phyloP scores from a whole-genome alignment of 1,140 invertebrate species.

The Drosophila erecta region DNA sequence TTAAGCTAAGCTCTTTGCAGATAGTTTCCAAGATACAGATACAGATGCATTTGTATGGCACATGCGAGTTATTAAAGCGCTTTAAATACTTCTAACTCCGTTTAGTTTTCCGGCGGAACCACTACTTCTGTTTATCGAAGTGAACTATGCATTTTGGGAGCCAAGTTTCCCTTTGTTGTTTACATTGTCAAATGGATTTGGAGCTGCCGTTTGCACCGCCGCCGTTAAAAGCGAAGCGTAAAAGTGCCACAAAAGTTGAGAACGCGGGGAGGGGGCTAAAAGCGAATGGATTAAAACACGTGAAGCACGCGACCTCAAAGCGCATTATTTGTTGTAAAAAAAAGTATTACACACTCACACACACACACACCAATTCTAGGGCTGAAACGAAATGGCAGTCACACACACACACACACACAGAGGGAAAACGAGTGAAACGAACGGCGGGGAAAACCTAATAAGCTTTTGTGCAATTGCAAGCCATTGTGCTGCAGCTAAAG shows the following conservation, averaged over 20 bases:
- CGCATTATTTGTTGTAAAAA: conserved; percentile 65
- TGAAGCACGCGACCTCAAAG: conserved; percentile 71
- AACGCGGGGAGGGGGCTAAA: conserved; percentile 15
- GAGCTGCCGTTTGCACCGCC: conserved; percentile 21
- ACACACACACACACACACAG: conserved; percentile 28
- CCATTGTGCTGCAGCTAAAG: conserved; percentile 56
- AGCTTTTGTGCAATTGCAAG: conserved; percentile 80
- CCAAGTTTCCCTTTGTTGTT: conserved; percentile 43
- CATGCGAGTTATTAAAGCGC: background rate
- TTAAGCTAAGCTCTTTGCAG: background rate
- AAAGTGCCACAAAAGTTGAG: conserved; percentile 37
- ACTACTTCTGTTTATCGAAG: conserved; percentile 39
- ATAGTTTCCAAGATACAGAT: background rate
- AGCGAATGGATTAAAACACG: conserved; percentile 52
- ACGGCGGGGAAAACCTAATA: conserved; percentile 62
- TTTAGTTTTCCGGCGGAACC: conserved; percentile 22
- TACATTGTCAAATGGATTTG: conserved; percentile 52
- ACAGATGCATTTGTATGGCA: background rate
- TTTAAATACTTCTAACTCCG: conserved; percentile 6
- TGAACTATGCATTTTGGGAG: conserved; percentile 38
- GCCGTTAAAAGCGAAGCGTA: conserved; percentile 36
- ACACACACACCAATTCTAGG: background rate
- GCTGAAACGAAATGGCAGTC: conserved; percentile 41
- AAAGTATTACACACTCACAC: conserved; percentile 54
- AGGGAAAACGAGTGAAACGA: conserved; percentile 1